phyloP scores from a whole-genome alignment of 1,140 invertebrate species.

The Lordiphosa clarofinis region DNA sequence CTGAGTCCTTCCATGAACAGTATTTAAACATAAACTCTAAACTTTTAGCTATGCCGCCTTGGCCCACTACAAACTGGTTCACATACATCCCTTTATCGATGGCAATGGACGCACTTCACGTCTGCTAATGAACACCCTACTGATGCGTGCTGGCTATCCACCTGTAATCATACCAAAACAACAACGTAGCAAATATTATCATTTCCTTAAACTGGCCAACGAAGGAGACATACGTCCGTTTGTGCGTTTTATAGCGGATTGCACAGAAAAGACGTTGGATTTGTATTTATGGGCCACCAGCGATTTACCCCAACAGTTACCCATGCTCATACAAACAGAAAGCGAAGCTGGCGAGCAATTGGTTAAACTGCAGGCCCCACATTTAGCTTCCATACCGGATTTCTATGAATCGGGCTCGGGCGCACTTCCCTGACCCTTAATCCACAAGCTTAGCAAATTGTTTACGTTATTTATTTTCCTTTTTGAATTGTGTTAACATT shows the following conservation, averaged over 20 bases:
- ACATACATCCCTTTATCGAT: conserved; percentile 95
- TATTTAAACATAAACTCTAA: background rate
- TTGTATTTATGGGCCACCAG: conserved; percentile 93
- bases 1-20: background rate
- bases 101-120: conserved; percentile 97
- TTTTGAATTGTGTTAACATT: conserved; percentile 18
- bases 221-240: conserved; percentile 95
- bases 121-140: conserved; percentile 96
- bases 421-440: conserved; percentile 40
- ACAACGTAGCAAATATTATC: conserved; percentile 92
- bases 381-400: conserved; percentile 29
- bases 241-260: conserved; percentile 96
- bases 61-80: conserved; percentile 97
- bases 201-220: conserved; percentile 93
- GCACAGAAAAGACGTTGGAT: conserved; percentile 95
- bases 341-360: conserved; percentile 51
- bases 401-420: conserved; percentile 56
- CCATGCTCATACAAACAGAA: conserved; percentile 80
- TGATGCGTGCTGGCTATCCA: conserved; percentile 99
- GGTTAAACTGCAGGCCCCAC: conserved; percentile 38
- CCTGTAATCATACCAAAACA: conserved; percentile 97
- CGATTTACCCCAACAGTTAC: conserved; percentile 82
- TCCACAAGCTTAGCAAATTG: conserved; percentile 24
- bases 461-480: conserved; percentile 27
- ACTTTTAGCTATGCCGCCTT: conserved; percentile 86